Evolutionary conservation across 2,797 vertebrate species (phyloP).

Genomic region (Pterois miles): DNA sequence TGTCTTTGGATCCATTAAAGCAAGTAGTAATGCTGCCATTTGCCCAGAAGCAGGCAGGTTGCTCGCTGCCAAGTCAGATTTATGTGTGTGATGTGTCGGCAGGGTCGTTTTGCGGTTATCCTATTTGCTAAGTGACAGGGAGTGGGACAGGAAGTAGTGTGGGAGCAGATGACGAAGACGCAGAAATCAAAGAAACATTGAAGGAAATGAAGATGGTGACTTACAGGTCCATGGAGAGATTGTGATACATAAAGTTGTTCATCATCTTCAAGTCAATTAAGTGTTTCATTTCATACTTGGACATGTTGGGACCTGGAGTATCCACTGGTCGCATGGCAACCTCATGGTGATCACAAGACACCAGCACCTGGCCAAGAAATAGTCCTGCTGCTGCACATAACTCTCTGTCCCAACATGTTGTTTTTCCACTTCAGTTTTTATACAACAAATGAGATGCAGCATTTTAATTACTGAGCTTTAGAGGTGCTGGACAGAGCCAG

Average conservation of each 20-base stretch:
- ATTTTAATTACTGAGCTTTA: not conserved
- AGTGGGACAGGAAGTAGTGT: not conserved
- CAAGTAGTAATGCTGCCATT: constrained; percentile 15
- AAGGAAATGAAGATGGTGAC: not conserved
- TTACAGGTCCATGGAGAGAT: not conserved
- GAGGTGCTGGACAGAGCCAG: not conserved
- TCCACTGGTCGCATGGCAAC: not conserved
- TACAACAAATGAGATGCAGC: not conserved
- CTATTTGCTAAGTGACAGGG: not conserved
- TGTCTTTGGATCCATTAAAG: constrained; percentile 13
- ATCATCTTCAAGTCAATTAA: not conserved
- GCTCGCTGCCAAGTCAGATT: constrained; percentile 16
- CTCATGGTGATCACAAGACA: not conserved
- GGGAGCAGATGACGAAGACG: not conserved
- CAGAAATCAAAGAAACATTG: not conserved
- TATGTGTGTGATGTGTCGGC: constrained; percentile 6
- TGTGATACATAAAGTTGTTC: not conserved
- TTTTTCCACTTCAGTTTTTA: not conserved
- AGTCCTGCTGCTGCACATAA: not conserved
- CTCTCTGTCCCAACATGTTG: not conserved
- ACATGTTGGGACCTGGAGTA: not conserved
- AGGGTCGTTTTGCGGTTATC: not conserved
- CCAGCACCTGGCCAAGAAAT: no score
- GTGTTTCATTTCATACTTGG: not conserved
- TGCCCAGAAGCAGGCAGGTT: not conserved